Evolutionary conservation across 2,797 vertebrate species (phyloP), one percentile per base, ranked within the genome.

Genomic region (Schizopygopsis malacanthus): DNA sequence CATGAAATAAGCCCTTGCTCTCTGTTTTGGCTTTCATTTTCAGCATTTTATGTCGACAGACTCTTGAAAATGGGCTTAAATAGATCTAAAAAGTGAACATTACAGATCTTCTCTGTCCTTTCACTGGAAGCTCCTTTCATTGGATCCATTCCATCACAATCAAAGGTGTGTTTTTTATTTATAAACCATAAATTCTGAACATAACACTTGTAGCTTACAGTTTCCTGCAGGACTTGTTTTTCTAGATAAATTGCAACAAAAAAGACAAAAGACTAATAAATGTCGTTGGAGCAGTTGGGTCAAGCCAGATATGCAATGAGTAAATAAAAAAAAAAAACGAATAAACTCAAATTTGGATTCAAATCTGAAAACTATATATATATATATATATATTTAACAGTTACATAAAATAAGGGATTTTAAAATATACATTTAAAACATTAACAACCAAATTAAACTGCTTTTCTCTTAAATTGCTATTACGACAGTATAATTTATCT

Each of bases 151-250:
- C 22, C 79, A 28, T 85, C 33, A 54, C 54, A 84, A 67, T 77
- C 7, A 59, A 43, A 86, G 82, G 85, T 89, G 22, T 90, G 45
- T 83, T 7, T 84, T 41, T 85, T 22, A 86, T 87, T 89, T 87
- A 11, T 84, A 63, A 91, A 91, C 89, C 87, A 70, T 65, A 79
- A 79, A 87, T 84, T 86, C 41, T 87, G 37, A 81, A 20, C 59
- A 18, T 47, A 71, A 47, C 72, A 85, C 75, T 28, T 43, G 86
- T 59, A 88, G 90, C 85, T 73, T 61, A 86, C 70, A 87, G 86
- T 91, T 90, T 81, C 54, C 39, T 84, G 88, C 83, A 82, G 87
- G 86, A 93, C 91, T 87, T 79, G 86, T 92, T 91, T 83, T 83
- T 92, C 84, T 61, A 83, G 82, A 39, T 75, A 65, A 89, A 89